Evolutionary conservation across 92 coral and sea anemone species (phyloP).

Genomic region (Epizoanthus scotinus): DNA sequence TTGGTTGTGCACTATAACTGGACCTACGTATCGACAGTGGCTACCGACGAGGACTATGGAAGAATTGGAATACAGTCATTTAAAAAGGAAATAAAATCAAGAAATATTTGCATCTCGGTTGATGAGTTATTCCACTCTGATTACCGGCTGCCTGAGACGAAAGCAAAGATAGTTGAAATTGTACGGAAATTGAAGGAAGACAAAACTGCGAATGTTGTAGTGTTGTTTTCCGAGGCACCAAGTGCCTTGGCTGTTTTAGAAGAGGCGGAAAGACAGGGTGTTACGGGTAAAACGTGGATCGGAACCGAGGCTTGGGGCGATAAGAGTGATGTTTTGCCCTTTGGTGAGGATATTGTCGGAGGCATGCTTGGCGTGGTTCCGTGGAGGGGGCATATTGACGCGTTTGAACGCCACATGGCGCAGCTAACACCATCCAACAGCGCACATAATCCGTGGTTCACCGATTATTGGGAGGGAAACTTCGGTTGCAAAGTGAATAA

Average conservation of each 20-base stretch:
- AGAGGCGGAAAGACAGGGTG: slow-evolving; percentile 85
- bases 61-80: slow-evolving; percentile 89
- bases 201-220: slow-evolving; percentile 71
- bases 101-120: slow-evolving; percentile 82
- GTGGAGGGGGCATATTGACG: slow-evolving; percentile 61
- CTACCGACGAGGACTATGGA: slow-evolving; percentile 96
- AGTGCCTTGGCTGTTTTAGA: slow-evolving; percentile 80
- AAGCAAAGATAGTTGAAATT: slow-evolving; percentile 64
- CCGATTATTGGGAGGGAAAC: slow-evolving; percentile 77
- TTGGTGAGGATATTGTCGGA: slow-evolving; percentile 68
- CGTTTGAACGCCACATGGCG: slow-evolving; percentile 73
- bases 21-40: slow-evolving; percentile 89
- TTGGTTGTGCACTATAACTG: slow-evolving; percentile 67
- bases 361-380: slow-evolving; percentile 92
- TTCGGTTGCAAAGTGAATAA: slow-evolving; percentile 51
- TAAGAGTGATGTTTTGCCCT: slow-evolving; percentile 56
- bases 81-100: slow-evolving; percentile 75
- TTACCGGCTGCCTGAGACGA: slow-evolving; percentile 65
- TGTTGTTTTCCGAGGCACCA: slow-evolving; percentile 86
- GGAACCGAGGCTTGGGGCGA: slow-evolving; percentile 98
- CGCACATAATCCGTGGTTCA: slow-evolving; percentile 83
- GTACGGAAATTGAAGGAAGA: slow-evolving; percentile 72
- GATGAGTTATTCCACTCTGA: slow-evolving; percentile 89
- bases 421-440: slow-evolving; percentile 64
- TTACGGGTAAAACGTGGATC: slow-evolving; percentile 89